Evolutionary conservation across 2,888 invertebrate genomes (phyloP).

Genomic region (Geotrupes spiniger): DNA sequence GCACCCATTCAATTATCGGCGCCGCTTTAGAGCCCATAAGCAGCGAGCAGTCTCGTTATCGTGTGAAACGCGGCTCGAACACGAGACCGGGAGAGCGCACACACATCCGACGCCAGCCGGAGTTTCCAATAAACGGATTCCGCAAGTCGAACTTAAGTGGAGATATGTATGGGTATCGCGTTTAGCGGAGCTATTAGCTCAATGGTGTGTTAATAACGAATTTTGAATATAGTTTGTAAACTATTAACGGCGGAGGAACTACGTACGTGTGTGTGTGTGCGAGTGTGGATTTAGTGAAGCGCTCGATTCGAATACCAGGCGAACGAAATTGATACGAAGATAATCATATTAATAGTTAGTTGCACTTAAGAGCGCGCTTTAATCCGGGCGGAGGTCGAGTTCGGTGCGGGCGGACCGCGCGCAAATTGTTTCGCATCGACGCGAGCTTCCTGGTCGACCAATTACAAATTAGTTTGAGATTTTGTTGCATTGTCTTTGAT

Average conservation of each 20-base stretch:
- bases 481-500: too few relatives aligned
- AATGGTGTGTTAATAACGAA: constrained; percentile 49
- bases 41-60: too few relatives aligned
- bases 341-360: constrained; percentile 27
- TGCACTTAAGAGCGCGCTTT: constrained; percentile 11
- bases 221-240: constrained; percentile 48
- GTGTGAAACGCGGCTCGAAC: too few relatives aligned
- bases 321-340: constrained; percentile 34
- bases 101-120: too few relatives aligned
- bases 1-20: too few relatives aligned
- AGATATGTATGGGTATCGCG: constrained; percentile 9
- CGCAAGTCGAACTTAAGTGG: constrained; percentile 1
- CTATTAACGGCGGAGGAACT: constrained; percentile 42
- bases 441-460: neutral
- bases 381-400: too few relatives aligned
- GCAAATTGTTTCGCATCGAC: neutral
- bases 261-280: too few relatives aligned
- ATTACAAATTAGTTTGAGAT: neutral
- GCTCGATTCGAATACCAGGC: constrained; percentile 21
- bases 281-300: constrained; percentile 17
- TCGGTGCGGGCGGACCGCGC: neutral
- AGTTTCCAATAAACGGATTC: constrained; percentile 5
- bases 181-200: constrained; percentile 39
- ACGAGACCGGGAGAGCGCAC: too few relatives aligned
- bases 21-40: too few relatives aligned